Evolutionary conservation across 2,797 vertebrate genomes (phyloP), one percentile per base, ranked within the genome.

Genomic region (Sternarchorhynchus goeldii): DNA sequence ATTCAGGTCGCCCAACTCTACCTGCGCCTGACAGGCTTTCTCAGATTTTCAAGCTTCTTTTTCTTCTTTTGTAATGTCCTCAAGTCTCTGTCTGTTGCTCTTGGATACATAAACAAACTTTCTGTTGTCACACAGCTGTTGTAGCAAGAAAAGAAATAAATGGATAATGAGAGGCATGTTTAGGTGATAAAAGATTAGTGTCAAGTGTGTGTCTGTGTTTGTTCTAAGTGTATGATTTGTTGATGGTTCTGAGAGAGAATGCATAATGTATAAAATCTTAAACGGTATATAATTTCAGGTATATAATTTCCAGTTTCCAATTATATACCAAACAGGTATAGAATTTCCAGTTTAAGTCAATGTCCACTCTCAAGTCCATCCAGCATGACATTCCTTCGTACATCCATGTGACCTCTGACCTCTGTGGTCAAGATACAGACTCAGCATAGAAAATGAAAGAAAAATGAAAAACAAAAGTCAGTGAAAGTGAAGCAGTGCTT

Each of bases 71-170:
- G 32, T 71, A 81, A 59, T 74, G 85, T 86, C 77, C 81, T 75
- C 78, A 79, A 81, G 81, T 86, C 79, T 88, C 89, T 91, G 86
- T 89, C 79, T 88, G 87, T 91, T 91, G 90, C 87, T 85, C 85
- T 90, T 88, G 90, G 88, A 87, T 89, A 76, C 83, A 85, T 72
- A 86, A 84, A 84, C 84, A 86, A 88, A 88, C 88, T 87, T 77
- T 84, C 78, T 78, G 77, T 84, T 79, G 75, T 84, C 84, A 82
- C 83, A 84, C 86, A 87, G 82, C 83, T 87, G 83, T 89, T 83
- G 85, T 69, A 88, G 85, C 81, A 84, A 82, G 78, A 75, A 77
- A 73, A 64, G 78, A 82, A 69, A 78, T 83, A 67, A 74, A 65
- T 67, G 76, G 50, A 58, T 76, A 50, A 59, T 79, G 59, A 65